Conservation (phyloP, 2,113 vertebrate species). For the Orthonyx spaldingii region DNA sequence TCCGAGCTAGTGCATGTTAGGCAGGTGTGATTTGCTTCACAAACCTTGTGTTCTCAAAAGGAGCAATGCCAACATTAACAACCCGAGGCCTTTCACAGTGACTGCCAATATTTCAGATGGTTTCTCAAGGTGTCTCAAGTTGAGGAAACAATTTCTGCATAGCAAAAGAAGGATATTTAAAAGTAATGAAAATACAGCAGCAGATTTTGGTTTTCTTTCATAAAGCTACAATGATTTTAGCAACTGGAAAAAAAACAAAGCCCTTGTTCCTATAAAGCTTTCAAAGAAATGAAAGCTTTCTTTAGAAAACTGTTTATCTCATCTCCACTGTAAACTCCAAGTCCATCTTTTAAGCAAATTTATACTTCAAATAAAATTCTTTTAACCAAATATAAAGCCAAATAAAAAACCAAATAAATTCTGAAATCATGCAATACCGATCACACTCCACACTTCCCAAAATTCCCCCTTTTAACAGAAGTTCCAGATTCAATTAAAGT, state of each 20-base stretch:
- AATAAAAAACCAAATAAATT: neutral
- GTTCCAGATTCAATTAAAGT: neutral
- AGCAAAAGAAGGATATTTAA: neutral
- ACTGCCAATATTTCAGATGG: no score
- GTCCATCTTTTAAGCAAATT: neutral
- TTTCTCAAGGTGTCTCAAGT: neutral
- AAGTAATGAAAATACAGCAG: neutral
- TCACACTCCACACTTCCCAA: neutral
- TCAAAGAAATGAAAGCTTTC: neutral
- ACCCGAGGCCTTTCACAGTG: neutral
- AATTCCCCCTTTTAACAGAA: neutral
- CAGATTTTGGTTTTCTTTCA: neutral
- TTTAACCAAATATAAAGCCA: neutral
- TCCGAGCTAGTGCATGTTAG: neutral
- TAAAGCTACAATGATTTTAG: neutral
- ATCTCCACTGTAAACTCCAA: neutral
- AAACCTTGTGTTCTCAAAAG: neutral
- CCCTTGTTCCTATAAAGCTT: neutral
- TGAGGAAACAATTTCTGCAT: neutral
- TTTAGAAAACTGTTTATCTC: neutral
- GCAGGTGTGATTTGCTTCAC: neutral
- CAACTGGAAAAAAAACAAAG: neutral
- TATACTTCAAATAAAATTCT: neutral
- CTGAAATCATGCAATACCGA: neutral
- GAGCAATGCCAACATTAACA: neutral